A percentile compares a stretch with the other conserved stretches of the same genome.
phyloP scores from a whole-genome alignment of 1,140 invertebrate species.

The Pogonomyrmex barbatus region DNA sequence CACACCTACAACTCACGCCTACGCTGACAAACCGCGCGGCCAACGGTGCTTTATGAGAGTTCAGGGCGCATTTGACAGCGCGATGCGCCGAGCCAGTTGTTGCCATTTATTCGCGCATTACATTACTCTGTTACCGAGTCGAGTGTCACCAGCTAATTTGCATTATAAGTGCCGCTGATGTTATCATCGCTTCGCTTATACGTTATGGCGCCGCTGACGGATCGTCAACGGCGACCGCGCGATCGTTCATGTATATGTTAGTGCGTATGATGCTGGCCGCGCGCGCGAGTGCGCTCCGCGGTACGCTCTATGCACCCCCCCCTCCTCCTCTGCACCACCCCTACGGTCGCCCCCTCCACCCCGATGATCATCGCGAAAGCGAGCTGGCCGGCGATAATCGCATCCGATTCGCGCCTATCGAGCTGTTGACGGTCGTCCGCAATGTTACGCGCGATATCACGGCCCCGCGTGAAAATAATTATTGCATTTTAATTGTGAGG shows the following conservation, averaged over 20 bases:
- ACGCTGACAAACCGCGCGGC: constrained; percentile 79
- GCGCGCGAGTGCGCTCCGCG: constrained; percentile 32
- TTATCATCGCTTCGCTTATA: constrained; percentile 81
- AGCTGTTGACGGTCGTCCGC: constrained; percentile 56
- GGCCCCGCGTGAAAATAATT: constrained; percentile 52
- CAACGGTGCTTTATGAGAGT: constrained; percentile 85
- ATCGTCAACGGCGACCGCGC: constrained; percentile 71
- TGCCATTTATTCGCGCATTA: constrained; percentile 86
- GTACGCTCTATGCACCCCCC: constrained; percentile 27
- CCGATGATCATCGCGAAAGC: constrained; percentile 51
- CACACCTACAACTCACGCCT: constrained; percentile 86
- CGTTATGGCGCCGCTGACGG: constrained; percentile 81
- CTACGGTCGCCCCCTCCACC: constrained; percentile 12
- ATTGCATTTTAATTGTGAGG: constrained; percentile 63
- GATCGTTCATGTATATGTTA: constrained; percentile 65
- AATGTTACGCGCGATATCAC: constrained; percentile 22
- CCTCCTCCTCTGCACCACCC: neutral
- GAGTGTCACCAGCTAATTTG: constrained; percentile 86
- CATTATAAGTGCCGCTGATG: constrained; percentile 84
- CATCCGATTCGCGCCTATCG: constrained; percentile 61
- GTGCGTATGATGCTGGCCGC: neutral
- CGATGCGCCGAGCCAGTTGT: constrained; percentile 82
- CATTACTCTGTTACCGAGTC: constrained; percentile 85
- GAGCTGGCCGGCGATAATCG: constrained; percentile 58
- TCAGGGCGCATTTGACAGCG: constrained; percentile 84